Conservation (phyloP, 1,140 invertebrate species). For the Magallana gigas region DNA sequence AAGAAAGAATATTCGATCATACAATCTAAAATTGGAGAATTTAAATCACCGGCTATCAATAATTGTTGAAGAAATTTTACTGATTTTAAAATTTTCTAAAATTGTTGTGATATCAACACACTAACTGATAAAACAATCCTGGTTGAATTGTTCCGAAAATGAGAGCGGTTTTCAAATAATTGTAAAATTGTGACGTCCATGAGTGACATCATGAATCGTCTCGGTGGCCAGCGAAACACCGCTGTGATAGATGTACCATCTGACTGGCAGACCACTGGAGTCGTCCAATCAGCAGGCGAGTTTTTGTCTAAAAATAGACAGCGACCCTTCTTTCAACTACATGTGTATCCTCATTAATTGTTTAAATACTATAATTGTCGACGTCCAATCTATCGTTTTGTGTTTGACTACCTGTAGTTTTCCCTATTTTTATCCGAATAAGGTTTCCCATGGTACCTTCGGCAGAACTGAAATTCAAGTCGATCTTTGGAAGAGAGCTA, state of each 20-base stretch:
- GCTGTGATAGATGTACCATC: background rate
- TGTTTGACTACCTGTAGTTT: background rate
- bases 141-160: background rate
- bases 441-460: background rate
- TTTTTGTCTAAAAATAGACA: background rate
- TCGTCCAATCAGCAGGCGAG: conserved; percentile 12
- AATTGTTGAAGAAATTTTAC: no score
- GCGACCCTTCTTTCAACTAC: no score
- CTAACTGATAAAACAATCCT: background rate
- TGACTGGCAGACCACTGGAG: background rate
- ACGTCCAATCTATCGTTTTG: no score
- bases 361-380: no score
- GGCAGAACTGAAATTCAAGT: background rate
- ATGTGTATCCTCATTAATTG: no score
- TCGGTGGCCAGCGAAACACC: background rate
- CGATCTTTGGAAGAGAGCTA: background rate
- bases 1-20: no score
- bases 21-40: no score
- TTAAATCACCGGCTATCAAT: no score
- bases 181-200: conserved; percentile 9
- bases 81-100: no score
- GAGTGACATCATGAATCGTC: background rate
- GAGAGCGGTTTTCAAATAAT: background rate
- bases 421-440: background rate
- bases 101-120: background rate